Conservation (phyloP, 2,113 vertebrate genomes). For the Oenanthe melanoleuca region DNA sequence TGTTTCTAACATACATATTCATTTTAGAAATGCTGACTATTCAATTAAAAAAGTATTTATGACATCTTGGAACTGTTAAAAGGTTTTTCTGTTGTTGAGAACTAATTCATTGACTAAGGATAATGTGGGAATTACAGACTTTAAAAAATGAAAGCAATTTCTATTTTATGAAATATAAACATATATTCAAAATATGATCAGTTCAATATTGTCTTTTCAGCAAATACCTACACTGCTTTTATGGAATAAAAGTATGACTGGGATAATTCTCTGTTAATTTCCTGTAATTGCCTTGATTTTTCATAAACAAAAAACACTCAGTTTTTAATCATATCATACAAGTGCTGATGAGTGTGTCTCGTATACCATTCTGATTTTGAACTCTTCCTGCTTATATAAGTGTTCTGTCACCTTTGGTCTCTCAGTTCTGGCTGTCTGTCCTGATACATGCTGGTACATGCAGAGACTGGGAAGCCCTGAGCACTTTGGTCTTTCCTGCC, state of each 20-base stretch:
- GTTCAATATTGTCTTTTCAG: neutral
- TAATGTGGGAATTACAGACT: conserved; percentile 23
- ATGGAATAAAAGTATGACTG: neutral
- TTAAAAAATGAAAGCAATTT: conserved; percentile 25
- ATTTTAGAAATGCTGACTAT: conserved; percentile 35
- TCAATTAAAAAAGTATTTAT: conserved; percentile 27
- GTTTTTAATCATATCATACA: neutral
- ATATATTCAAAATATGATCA: conserved; percentile 25
- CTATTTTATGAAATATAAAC: conserved; percentile 23
- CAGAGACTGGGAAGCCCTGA: neutral
- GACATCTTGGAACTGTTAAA: neutral
- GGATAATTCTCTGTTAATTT: neutral
- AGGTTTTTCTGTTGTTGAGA: conserved; percentile 33
- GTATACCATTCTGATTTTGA: neutral
- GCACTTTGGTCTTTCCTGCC: neutral
- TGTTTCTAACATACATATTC: conserved; percentile 20
- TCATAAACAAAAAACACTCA: neutral
- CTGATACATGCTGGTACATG: neutral
- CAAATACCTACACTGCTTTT: neutral
- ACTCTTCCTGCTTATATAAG: neutral
- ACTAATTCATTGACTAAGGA: conserved; percentile 40
- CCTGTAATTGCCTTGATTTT: neutral
- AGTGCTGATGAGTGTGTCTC: neutral
- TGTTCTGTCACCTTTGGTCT: neutral
- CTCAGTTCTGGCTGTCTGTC: neutral